Percentiles rank a stretch among this genome's conserved stretches.
Conservation (phyloP, 2,113 vertebrate genomes). For the Pelmatolapia mariae region DNA sequence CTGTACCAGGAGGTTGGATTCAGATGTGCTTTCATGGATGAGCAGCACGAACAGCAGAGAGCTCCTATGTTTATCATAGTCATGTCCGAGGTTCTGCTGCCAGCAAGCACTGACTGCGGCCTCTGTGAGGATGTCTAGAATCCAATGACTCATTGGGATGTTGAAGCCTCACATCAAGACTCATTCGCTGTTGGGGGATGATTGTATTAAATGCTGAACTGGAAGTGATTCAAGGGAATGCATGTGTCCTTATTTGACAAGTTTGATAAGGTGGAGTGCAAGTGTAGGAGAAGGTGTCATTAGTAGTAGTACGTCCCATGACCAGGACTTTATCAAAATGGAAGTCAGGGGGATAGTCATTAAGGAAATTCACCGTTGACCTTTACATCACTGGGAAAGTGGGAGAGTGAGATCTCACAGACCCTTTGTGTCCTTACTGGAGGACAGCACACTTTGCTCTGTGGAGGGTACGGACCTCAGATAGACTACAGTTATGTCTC, state of each 20-base stretch:
- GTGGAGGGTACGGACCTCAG: not conserved
- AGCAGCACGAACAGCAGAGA: not conserved
- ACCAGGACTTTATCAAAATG: not conserved
- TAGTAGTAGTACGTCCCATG: not conserved
- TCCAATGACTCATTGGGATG: not conserved
- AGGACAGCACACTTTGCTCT: not conserved
- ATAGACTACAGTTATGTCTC: not conserved
- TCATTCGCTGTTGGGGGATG: not conserved
- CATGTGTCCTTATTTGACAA: not conserved
- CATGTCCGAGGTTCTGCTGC: not conserved
- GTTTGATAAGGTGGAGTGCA: not conserved
- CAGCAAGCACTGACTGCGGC: not conserved
- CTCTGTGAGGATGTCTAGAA: not conserved
- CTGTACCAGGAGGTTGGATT: not conserved
- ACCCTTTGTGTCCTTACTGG: not conserved
- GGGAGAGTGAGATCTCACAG: not conserved
- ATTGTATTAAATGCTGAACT: not conserved
- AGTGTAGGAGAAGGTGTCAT: not conserved
- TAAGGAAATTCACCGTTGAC: not conserved
- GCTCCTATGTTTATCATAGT: not conserved
- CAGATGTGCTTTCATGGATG: not conserved
- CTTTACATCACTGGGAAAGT: not conserved
- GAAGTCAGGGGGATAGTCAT: not conserved
- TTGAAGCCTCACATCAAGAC: not conserved
- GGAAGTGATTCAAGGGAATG: not conserved